phyloP scores from a whole-genome alignment of 2,797 vertebrate species.

The Notolabrus celidotus region DNA sequence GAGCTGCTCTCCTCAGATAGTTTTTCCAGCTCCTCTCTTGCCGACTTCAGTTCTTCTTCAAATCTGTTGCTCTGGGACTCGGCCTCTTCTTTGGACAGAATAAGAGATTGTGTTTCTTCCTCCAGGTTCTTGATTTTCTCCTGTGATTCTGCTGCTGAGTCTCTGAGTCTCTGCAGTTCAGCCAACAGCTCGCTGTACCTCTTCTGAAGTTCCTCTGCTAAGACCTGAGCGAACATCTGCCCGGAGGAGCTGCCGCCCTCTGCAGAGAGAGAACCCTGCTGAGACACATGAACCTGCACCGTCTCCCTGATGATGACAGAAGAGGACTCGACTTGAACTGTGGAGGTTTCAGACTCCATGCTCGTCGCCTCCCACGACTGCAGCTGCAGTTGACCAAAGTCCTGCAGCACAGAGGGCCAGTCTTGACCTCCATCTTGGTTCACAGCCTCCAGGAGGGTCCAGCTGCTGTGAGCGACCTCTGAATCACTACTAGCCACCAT shows the following conservation, averaged over 20 bases:
- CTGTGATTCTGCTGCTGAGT: conserved; percentile 82
- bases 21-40: conserved; percentile 77
- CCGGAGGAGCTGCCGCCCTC: conserved; percentile 38
- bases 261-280: conserved; percentile 59
- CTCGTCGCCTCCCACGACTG: conserved; percentile 85
- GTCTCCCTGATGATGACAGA: conserved; percentile 82
- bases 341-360: conserved; percentile 77
- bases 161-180: conserved; percentile 86
- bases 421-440: conserved; percentile 86
- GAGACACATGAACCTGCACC: conserved; percentile 73
- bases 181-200: conserved; percentile 82
- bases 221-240: conserved; percentile 81
- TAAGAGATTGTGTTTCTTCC: conserved; percentile 70
- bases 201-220: conserved; percentile 87
- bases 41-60: conserved; percentile 80
- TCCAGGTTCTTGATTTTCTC: conserved; percentile 79
- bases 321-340: conserved; percentile 77
- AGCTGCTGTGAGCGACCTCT: conserved; percentile 88
- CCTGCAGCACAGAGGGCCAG: conserved; percentile 81
- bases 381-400: conserved; percentile 76
- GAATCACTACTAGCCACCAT: conserved; percentile 88
- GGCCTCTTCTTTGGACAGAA: conserved; percentile 82
- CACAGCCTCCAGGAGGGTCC: conserved; percentile 86
- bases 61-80: conserved; percentile 72
- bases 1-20: conserved; percentile 79